Evolutionary conservation across 1,140 invertebrate species (phyloP).

Genomic region (Daktulosphaira vitifoliae): DNA sequence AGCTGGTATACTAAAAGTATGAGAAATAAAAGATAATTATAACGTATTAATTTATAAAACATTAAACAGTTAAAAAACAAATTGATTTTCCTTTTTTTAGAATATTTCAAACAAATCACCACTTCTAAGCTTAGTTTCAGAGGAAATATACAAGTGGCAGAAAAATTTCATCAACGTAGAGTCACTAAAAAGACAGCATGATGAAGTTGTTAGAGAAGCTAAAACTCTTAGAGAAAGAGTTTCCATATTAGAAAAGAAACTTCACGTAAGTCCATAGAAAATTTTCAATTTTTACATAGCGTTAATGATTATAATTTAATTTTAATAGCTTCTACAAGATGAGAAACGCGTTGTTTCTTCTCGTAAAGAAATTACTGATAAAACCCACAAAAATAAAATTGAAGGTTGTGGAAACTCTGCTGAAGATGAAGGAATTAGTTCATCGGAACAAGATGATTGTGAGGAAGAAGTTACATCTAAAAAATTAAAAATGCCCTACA

Average conservation of each 20-base stretch:
- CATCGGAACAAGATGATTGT: slow-evolving; percentile 48
- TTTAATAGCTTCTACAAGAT: slow-evolving; percentile 1
- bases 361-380: not conserved
- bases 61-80: not conserved
- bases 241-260: slow-evolving; percentile 56
- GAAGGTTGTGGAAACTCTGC: slow-evolving; percentile 49
- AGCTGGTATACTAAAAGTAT: slow-evolving; percentile 59
- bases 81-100: not conserved
- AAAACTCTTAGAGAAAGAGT: slow-evolving; percentile 53
- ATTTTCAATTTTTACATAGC: too few species aligned
- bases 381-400: not conserved
- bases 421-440: slow-evolving; percentile 77
- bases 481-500: slow-evolving; percentile 9
- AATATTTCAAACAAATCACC: slow-evolving; percentile 26
- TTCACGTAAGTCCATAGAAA: slow-evolving; percentile 53
- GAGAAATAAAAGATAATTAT: not conserved
- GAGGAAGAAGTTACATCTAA: slow-evolving; percentile 25
- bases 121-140: slow-evolving; percentile 48
- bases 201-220: slow-evolving; percentile 51
- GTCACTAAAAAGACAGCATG: slow-evolving; percentile 49
- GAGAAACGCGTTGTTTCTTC: slow-evolving; percentile 24
- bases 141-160: slow-evolving; percentile 61
- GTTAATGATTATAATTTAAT: not conserved
- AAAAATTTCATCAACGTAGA: slow-evolving; percentile 63
- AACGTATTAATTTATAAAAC: not conserved